phyloP scores from a whole-genome alignment of 2,797 vertebrate genomes.

The Cyclura pinguis region DNA sequence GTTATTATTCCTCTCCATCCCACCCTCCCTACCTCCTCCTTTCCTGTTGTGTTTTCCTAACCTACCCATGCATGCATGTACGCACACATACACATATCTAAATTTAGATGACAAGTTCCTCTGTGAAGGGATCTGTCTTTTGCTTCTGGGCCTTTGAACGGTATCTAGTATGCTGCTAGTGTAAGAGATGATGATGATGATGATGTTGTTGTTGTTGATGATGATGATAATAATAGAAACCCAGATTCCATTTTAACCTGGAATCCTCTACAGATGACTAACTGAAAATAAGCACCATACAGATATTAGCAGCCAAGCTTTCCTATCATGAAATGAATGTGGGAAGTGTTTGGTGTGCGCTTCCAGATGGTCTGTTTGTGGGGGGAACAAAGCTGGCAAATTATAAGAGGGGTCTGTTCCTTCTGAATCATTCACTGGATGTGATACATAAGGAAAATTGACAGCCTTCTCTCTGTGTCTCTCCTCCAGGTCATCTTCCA shows the following conservation, averaged over 20 bases:
- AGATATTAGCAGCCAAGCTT: slow-evolving; percentile 71
- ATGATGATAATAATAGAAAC: too few relatives aligned
- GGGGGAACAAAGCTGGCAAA: slow-evolving; percentile 66
- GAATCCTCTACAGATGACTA: slow-evolving; percentile 67
- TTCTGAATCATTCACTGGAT: slow-evolving; percentile 66
- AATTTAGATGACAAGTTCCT: not conserved
- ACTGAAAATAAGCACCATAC: slow-evolving; percentile 63
- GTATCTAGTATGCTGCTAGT: too few relatives aligned
- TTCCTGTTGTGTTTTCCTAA: not conserved
- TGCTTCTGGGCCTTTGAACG: not conserved
- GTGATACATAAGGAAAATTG: slow-evolving; percentile 57
- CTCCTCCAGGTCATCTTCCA: not conserved
- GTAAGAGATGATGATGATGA: not conserved
- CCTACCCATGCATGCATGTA: not conserved
- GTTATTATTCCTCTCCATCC: not conserved
- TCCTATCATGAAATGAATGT: slow-evolving; percentile 72
- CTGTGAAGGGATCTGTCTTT: not conserved
- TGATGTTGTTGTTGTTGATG: too few relatives aligned
- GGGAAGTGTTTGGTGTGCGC: slow-evolving; percentile 70
- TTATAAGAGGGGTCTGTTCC: not conserved
- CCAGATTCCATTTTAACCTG: slow-evolving; percentile 53
- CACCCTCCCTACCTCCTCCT: not conserved
- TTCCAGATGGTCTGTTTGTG: slow-evolving; percentile 74
- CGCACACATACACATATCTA: too few relatives aligned
- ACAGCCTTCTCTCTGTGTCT: not conserved